Evolutionary conservation across 2,113 vertebrate species (phyloP), one percentile per base, ranked within the genome.

Genomic region (Amblyornis subalaris): DNA sequence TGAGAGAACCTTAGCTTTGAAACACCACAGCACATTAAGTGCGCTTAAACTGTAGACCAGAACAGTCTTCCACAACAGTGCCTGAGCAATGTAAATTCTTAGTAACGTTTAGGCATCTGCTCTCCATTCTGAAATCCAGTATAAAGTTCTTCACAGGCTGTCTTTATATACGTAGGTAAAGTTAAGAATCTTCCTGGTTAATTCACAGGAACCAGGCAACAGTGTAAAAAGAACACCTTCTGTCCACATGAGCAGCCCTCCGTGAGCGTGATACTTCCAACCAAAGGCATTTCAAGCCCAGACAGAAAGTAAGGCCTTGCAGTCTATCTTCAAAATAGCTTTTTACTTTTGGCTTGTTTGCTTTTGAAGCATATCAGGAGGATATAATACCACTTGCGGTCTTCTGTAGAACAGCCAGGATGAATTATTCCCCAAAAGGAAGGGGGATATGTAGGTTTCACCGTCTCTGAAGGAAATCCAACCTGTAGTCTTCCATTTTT

Each of bases 141-240:
- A 44, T 7, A 26, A 53, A 69, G 29, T 65, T 55, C 19, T 66
- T 82, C 15, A 16, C 16, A 35, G 2, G 2, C 1, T 48, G 7
- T 35, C 45, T 74, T 57, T 50, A 23, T n/a, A 19, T 10, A 21
- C 0, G 0, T 5, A 36, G 10, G 4, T 17, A n/a, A 77, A 58
- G 12, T 36, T 54, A 45, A 45, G 3, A n/a, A 58, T 48, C n/a
- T 66, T 11, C 3, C 3, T 20, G 24, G 14, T 50, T 42, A 74
- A 29, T 75, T 67, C 13, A 42, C 6, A 69, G 10, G 55, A 61
- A 61, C 3, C 4, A 76, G 5, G 18, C 12, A 72, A 9, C 15
- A 33, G 1, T 4, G 2, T 3, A 64, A 48, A 47, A 2, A 38
- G 4, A 76, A 47, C 17, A 29, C 0, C 7, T 20, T 48, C 23